phyloP scores from a whole-genome alignment of 2,113 vertebrate species.

The Paralichthys olivaceus region DNA sequence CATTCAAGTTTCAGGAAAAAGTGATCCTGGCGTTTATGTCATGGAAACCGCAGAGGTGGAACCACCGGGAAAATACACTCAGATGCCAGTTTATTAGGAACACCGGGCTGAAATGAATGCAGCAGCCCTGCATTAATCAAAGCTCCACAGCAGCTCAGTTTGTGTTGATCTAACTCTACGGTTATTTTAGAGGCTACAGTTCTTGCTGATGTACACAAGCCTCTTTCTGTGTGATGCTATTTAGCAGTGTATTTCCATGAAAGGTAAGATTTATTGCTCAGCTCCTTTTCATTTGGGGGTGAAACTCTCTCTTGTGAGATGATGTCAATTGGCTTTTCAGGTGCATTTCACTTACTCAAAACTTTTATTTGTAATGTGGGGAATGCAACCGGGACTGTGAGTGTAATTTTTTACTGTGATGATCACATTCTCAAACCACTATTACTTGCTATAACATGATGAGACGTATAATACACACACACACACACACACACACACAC shows the following conservation, averaged over 20 bases:
- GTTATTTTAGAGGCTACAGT: no score
- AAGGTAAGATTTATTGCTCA: no score
- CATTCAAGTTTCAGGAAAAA: constrained; percentile 45
- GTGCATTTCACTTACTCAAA: constrained; percentile 50
- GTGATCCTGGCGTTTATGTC: constrained; percentile 34
- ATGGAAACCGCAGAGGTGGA: constrained; percentile 44
- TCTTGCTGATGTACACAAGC: no score
- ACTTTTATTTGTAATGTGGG: constrained; percentile 56
- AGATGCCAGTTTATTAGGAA: background rate
- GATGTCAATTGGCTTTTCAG: constrained; percentile 31
- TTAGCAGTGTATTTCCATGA: no score
- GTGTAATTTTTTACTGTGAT: background rate
- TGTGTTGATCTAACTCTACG: background rate
- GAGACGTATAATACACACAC: background rate
- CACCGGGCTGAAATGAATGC: background rate
- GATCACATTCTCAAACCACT: background rate
- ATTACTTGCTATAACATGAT: background rate
- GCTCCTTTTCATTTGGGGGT: background rate
- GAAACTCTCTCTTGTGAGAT: constrained; percentile 19
- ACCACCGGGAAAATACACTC: background rate
- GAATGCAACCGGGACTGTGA: constrained; percentile 53
- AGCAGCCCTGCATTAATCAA: background rate
- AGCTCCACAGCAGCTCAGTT: background rate
- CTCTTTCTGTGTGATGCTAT: no score
- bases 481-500: no score